A percentile compares a stretch with the other conserved stretches of the same genome.
Conservation (phyloP, 2,797 vertebrate genomes). For the Labroides dimidiatus region DNA sequence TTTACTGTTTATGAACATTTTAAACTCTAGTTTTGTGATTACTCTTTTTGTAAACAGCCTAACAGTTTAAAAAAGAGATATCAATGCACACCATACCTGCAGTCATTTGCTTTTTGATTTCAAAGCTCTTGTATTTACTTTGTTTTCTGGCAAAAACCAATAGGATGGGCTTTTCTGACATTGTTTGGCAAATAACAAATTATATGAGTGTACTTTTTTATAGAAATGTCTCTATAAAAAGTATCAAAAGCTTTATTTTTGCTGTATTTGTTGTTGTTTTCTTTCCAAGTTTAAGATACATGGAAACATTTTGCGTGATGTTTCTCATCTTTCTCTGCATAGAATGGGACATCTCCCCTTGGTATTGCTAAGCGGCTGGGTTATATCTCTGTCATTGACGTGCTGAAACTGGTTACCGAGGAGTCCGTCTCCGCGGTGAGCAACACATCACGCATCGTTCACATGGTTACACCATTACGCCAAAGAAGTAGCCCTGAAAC, state of each 20-base stretch:
- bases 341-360: slow-evolving; percentile 96
- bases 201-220: neutral
- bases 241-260: slow-evolving; percentile 1
- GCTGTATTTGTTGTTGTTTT: no score
- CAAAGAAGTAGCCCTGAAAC: slow-evolving; percentile 17
- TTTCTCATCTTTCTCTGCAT: slow-evolving; percentile 27
- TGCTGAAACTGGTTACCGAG: slow-evolving; percentile 95
- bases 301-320: slow-evolving; percentile 8
- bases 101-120: slow-evolving; percentile 5
- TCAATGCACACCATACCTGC: neutral
- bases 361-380: slow-evolving; percentile 95
- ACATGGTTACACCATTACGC: slow-evolving; percentile 29
- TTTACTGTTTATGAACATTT: no score
- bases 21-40: neutral
- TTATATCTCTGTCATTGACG: slow-evolving; percentile 98
- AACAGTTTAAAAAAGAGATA: neutral
- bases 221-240: neutral
- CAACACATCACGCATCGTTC: slow-evolving; percentile 29
- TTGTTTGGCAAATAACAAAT: neutral
- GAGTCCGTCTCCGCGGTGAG: slow-evolving; percentile 89
- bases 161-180: neutral
- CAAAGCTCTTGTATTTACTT: neutral
- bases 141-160: neutral
- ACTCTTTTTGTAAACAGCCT: neutral
- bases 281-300: neutral